Evolutionary conservation across 2,888 invertebrate species (phyloP), one percentile per base, ranked within the genome.

Genomic region (Drosophila barbarae): DNA sequence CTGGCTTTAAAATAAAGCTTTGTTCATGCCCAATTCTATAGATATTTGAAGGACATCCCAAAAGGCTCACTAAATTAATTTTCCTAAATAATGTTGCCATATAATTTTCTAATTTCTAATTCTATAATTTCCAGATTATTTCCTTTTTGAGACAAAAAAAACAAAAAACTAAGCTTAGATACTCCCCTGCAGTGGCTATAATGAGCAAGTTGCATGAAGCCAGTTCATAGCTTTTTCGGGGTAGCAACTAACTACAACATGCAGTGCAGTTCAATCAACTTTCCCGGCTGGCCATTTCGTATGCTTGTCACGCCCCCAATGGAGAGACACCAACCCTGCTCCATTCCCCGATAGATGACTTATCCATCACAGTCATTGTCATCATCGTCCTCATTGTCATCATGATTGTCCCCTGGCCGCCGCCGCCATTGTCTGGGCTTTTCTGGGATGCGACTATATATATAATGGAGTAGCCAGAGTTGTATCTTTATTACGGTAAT

Each of bases 401-500:
- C 44, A 23, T 18, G 30, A 46, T 30, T 32, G 46, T 46, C 32
- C 46, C 46, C 12, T 10, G 12, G 15, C 12, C 3, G 23, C 23
- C 23, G 23, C 21, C 21, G n/a, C 28, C 35, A 35, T 55, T 60
- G 59, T 56, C 55, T 47, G 46, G 30, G 7, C 13, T 26, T 26
- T 26, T 26, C 13, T 18, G 46, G 46, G 30, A 53, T 56, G 54
- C 30, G 21, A n/a, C 21, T 15, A 28, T 23, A 23, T 21, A 23
- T 23, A 23, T 67, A 70, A 72, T 80, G 67, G 39, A 84, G 75
- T 77, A 73, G 69, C 77, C 60, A 69, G 46, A 70, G 71, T 76
- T 76, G 64, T 76, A 76, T 79, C 77, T 74, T 76, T 82, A 82
- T 85, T 79, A 73, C 72, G 63, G 72, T 74, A 80, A 84, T 86